Conservation (phyloP, 2,113 vertebrate species). For the Menura novaehollandiae region DNA sequence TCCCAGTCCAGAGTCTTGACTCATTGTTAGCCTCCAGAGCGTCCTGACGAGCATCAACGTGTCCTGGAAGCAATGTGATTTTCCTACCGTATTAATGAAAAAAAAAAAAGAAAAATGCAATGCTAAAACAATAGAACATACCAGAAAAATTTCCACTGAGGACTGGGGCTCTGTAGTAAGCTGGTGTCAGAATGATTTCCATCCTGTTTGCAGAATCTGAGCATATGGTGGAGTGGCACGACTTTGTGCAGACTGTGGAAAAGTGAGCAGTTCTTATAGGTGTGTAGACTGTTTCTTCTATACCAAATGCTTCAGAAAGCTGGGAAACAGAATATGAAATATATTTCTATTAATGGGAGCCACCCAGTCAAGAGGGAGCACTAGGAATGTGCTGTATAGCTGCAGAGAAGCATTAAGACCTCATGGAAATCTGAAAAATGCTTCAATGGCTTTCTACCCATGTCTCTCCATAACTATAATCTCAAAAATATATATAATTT, state of each 20-base stretch:
- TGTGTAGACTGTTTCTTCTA: background rate
- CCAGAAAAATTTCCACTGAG: slow-evolving; percentile 37
- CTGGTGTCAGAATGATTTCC: slow-evolving; percentile 1
- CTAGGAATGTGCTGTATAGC: slow-evolving; percentile 46
- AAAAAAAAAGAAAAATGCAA: slow-evolving; percentile 45
- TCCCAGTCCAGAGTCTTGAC: slow-evolving; percentile 70
- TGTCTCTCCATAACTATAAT: slow-evolving; percentile 31
- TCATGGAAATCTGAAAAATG: slow-evolving; percentile 18
- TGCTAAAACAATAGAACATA: slow-evolving; percentile 53
- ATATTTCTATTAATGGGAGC: slow-evolving; percentile 39
- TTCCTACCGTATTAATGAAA: slow-evolving; percentile 56
- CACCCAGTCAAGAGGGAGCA: slow-evolving; percentile 68
- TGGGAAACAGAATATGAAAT: slow-evolving; percentile 43
- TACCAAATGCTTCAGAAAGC: slow-evolving; percentile 25
- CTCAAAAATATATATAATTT: slow-evolving; percentile 45
- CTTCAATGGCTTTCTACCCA: slow-evolving; percentile 4
- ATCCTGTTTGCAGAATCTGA: background rate
- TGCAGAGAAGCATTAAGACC: slow-evolving; percentile 16
- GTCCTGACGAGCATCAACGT: slow-evolving; percentile 71
- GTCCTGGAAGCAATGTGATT: slow-evolving; percentile 53
- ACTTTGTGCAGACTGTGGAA: background rate
- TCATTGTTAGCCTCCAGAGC: slow-evolving; percentile 68
- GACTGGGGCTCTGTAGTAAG: background rate
- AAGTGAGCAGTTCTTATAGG: background rate
- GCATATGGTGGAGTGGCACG: background rate